These are phyloP conservation scores for Hemithea aestivaria DNA, from an alignment of 2,888 invertebrate species.

Conservation along the genomic window DNA sequence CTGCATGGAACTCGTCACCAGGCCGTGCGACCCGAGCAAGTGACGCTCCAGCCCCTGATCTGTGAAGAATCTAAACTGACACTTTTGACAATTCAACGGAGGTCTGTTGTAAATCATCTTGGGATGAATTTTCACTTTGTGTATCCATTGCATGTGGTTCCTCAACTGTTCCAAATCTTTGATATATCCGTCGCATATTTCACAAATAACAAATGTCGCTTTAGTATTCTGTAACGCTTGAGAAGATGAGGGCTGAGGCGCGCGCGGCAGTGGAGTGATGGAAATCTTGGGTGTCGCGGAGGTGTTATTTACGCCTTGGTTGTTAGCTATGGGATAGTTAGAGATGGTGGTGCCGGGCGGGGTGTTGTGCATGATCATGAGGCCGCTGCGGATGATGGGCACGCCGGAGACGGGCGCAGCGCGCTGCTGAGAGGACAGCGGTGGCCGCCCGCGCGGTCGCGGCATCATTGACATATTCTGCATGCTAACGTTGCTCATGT, in stretches of 20 bases:
- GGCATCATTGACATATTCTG: slow-evolving; percentile 55
- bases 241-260: slow-evolving; percentile 71
- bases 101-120: slow-evolving; percentile 97
- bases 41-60: slow-evolving; percentile 98
- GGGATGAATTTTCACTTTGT: slow-evolving; percentile 97
- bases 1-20: slow-evolving; percentile 97
- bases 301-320: slow-evolving; percentile 44
- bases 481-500: slow-evolving; percentile 43
- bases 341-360: slow-evolving; percentile 62
- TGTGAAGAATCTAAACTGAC: slow-evolving; percentile 97
- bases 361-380: slow-evolving; percentile 84
- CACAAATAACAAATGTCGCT: slow-evolving; percentile 95
- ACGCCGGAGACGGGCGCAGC: slow-evolving; percentile 63
- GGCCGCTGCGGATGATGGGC: slow-evolving; percentile 75
- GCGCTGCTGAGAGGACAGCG: slow-evolving; percentile 51
- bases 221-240: slow-evolving; percentile 75
- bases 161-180: slow-evolving; percentile 96
- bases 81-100: slow-evolving; percentile 96
- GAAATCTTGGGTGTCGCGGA: slow-evolving; percentile 93
- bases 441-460: slow-evolving; percentile 72
- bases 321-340: slow-evolving; percentile 64
- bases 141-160: slow-evolving; percentile 99
- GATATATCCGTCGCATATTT: slow-evolving; percentile 98
- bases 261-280: slow-evolving; percentile 92
- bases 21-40: slow-evolving; percentile 94